phyloP scores from a whole-genome alignment of 2,113 vertebrate species.

The Rhinolophus sinicus region DNA sequence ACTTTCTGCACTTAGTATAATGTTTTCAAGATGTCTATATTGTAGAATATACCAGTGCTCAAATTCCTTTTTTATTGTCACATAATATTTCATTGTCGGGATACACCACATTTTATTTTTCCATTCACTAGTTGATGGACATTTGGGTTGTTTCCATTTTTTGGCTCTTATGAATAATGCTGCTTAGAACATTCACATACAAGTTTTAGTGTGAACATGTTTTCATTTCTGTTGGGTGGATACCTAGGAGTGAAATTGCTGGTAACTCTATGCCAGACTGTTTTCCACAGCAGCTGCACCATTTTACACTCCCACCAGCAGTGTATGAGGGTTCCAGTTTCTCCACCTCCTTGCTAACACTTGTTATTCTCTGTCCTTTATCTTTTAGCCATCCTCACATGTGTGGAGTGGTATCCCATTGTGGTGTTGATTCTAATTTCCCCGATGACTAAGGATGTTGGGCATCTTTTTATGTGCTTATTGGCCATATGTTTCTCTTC shows the following conservation, averaged over 20 bases:
- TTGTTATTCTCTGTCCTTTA: not conserved
- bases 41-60: not conserved
- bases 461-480: not conserved
- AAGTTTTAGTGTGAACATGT: not conserved
- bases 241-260: not conserved
- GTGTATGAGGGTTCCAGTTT: rapidly evolving
- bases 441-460: not conserved
- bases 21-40: not conserved
- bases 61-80: not conserved
- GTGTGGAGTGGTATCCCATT: not conserved
- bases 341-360: not conserved
- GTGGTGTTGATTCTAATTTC: not conserved
- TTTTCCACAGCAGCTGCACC: not conserved
- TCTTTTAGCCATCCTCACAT: not conserved
- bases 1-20: not conserved
- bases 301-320: not conserved
- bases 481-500: not conserved
- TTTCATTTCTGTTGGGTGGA: not conserved
- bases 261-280: not conserved
- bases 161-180: not conserved
- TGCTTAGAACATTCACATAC: not conserved
- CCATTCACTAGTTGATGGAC: not conserved
- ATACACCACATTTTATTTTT: not conserved
- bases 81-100: not conserved
- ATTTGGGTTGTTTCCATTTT: not conserved